Conservation (phyloP, 2,888 invertebrate species). For the Drosophila affinis region DNA sequence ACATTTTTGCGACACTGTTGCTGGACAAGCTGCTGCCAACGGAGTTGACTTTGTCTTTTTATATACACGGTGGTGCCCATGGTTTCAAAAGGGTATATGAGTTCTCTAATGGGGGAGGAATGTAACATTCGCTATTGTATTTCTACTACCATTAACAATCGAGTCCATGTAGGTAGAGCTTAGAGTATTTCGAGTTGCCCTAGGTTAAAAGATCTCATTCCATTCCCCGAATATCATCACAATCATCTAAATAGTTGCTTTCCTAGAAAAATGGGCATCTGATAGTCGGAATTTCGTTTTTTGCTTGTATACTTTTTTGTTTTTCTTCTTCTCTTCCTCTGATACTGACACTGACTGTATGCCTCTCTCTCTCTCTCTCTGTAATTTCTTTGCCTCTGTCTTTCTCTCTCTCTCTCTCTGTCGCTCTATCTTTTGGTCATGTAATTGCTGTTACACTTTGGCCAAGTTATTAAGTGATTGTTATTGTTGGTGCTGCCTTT, state of each 20-base stretch:
- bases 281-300: neutral
- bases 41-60: conserved; percentile 48
- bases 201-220: too few relatives aligned
- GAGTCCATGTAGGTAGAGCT: too few relatives aligned
- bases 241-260: too few relatives aligned
- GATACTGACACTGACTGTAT: neutral
- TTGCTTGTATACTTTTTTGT: neutral
- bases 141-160: neutral
- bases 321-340: neutral
- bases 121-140: conserved; percentile 16
- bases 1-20: conserved; percentile 64
- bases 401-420: conserved; percentile 2
- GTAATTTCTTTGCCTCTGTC: conserved; percentile 4
- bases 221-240: too few relatives aligned
- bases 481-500: conserved; percentile 34
- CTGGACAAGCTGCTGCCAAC: conserved; percentile 57
- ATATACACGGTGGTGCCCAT: conserved; percentile 20
- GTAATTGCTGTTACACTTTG: conserved; percentile 69
- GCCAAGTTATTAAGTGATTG: conserved; percentile 72
- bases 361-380: neutral
- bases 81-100: neutral
- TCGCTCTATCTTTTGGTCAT: conserved; percentile 28
- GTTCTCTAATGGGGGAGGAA: neutral
- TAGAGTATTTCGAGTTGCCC: too few relatives aligned
- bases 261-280: neutral